These are phyloP conservation scores for Darevskia nairensis DNA, from an alignment of 2,797 vertebrate genomes.

Conservation along the genomic window DNA sequence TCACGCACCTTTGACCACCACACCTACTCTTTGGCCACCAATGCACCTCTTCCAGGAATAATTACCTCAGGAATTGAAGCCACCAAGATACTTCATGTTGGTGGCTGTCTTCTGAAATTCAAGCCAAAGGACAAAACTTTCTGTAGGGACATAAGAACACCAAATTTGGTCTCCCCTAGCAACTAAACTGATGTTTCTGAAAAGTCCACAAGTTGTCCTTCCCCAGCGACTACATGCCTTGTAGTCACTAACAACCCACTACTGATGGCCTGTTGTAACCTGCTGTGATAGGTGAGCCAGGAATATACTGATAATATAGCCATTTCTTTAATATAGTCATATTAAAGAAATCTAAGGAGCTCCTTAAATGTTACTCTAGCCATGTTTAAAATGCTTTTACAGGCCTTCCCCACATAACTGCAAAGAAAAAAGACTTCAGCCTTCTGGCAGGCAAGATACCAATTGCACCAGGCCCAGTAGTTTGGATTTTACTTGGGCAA, in stretches of 20 bases:
- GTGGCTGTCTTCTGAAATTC: slow-evolving; percentile 22
- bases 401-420: background rate
- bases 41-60: slow-evolving; percentile 61
- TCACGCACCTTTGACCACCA: slow-evolving; percentile 66
- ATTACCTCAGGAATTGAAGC: slow-evolving; percentile 60
- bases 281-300: too few species aligned
- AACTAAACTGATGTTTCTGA: too few species aligned
- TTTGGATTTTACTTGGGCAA: too few species aligned
- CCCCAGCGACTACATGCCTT: too few species aligned
- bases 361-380: background rate
- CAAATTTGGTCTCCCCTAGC: too few species aligned
- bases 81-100: slow-evolving; percentile 40
- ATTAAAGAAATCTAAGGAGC: background rate
- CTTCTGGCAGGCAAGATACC: background rate
- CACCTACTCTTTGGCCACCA: slow-evolving; percentile 57
- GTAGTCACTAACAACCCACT: too few species aligned
- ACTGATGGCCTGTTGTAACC: too few species aligned
- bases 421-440: background rate
- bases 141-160: too few species aligned
- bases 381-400: background rate
- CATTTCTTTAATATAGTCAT: too few species aligned
- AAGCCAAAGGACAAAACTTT: too few species aligned
- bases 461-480: too few species aligned
- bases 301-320: background rate
- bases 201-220: too few species aligned